A percentile compares a stretch with the other conserved stretches of the same genome.
These are phyloP conservation scores for Plebejus anna DNA, from an alignment of 2,888 invertebrate species.

Conservation along the genomic window DNA sequence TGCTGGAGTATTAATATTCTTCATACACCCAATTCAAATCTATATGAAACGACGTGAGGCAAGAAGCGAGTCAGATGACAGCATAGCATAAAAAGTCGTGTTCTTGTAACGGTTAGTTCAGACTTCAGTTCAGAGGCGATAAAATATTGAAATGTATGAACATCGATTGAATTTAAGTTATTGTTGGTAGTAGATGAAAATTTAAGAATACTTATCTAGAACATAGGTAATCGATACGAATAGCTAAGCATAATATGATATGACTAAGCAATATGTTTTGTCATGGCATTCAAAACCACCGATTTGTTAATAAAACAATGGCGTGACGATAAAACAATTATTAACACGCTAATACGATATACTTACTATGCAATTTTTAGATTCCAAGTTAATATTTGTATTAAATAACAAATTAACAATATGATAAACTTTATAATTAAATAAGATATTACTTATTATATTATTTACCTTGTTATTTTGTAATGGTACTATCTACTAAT, in stretches of 20 bases:
- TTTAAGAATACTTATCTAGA: too few relatives aligned
- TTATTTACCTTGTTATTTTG: constrained; percentile 13
- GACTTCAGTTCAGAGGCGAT: too few relatives aligned
- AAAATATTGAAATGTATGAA: too few relatives aligned
- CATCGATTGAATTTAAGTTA: too few relatives aligned
- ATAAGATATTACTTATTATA: neutral
- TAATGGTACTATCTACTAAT: neutral
- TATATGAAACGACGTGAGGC: constrained; percentile 50
- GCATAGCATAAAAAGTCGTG: constrained; percentile 33
- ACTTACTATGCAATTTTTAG: constrained; percentile 4
- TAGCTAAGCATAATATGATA: neutral
- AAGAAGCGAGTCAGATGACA: constrained; percentile 32
- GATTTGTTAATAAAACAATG: neutral
- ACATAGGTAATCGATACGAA: neutral
- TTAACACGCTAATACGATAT: neutral
- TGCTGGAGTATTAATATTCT: constrained; percentile 84
- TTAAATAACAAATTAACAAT: neutral
- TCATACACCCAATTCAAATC: constrained; percentile 82
- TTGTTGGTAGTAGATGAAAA: too few relatives aligned
- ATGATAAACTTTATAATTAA: neutral
- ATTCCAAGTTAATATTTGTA: constrained; percentile 1
- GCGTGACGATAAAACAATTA: neutral
- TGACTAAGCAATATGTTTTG: neutral
- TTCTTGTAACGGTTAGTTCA: neutral
- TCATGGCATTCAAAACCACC: neutral